Evolutionary conservation across 2,888 invertebrate genomes (phyloP), one percentile per base, ranked within the genome.

Genomic region (Cheilosia impressa): DNA sequence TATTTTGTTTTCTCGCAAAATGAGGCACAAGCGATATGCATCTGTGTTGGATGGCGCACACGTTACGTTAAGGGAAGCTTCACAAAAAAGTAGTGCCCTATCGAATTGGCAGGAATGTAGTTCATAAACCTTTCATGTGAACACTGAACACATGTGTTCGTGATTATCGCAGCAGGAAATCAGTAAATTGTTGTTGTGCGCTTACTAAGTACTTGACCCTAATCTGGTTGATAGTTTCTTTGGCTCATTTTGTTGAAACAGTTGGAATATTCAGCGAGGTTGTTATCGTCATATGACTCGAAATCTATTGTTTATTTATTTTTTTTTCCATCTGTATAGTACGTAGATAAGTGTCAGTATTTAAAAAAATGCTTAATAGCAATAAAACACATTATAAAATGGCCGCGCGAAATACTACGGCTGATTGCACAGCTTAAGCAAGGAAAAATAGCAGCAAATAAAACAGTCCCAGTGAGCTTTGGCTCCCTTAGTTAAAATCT

Each of bases 131-230:
- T 68, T 45, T 4, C 17, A 31, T 17, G 68, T 41, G n/a, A 24
- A 27, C 6, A 22, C 50, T 41, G n/a, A 24, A 27, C 6, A 22
- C 50, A 43, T 27, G 53, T 53, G 43, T 27, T 31, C 43, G 31
- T 47, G 19, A 4, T 71, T 60, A 58, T 71, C 50, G 9, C n/a
- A 7, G 4, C 9, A 55, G 19, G 24, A 69, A 69, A 69, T 58
- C 69, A 68, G 43, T 19, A 47, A 68, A 55, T 24, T 55, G 19
- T 31, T 55, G 52, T 10, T 47, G 47, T 5, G 17, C 13, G 4
- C 17, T 47, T 45, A 47, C 13, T 38, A 27, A 6, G 19, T 47
- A 34, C 69, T 69, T 69, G 69, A 34, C 58, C 71, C 38, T 50
- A 71, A 58, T 71, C 47, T 24, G 47, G 10, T 58, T 58, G n/a